phyloP scores from a whole-genome alignment of 1,140 invertebrate species.

The Penaeus japonicus region DNA sequence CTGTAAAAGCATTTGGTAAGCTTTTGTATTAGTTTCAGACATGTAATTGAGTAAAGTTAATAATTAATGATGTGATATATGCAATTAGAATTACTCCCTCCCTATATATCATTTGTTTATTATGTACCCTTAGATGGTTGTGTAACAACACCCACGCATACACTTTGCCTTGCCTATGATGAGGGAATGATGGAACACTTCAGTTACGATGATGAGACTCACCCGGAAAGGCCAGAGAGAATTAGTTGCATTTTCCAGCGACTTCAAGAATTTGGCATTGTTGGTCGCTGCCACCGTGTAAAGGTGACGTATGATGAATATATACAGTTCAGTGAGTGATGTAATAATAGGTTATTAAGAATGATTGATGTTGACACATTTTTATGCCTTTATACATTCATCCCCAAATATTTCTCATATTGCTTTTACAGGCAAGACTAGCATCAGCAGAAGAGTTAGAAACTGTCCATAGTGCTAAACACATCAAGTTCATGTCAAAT shows the following conservation, averaged over 20 bases:
- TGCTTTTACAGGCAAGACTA: constrained; percentile 64
- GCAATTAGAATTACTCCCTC: too few relatives aligned
- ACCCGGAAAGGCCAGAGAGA: constrained; percentile 55
- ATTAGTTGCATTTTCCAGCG: constrained; percentile 43
- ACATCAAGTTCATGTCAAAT: constrained; percentile 72
- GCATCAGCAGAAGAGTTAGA: constrained; percentile 77
- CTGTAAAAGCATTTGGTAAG: too few relatives aligned
- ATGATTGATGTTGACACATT: not conserved
- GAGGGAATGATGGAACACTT: constrained; percentile 32
- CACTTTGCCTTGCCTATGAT: constrained; percentile 36
- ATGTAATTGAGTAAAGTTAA: too few relatives aligned
- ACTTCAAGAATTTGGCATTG: constrained; percentile 47
- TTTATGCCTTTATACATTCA: constrained; percentile 21
- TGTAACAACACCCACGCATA: not conserved
- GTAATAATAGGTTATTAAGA: not conserved
- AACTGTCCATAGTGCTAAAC: constrained; percentile 72
- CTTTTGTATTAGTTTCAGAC: not conserved
- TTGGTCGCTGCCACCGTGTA: constrained; percentile 28
- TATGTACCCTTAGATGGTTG: not conserved
- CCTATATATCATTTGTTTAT: not conserved
- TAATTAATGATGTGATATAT: too few relatives aligned
- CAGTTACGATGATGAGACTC: constrained; percentile 15
- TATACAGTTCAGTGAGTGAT: constrained; percentile 26
- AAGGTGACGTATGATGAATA: not conserved
- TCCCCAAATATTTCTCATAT: not conserved